Base-by-base conservation (phyloP, 1,140 invertebrate genomes). In the Drosophila elegans region DNA sequence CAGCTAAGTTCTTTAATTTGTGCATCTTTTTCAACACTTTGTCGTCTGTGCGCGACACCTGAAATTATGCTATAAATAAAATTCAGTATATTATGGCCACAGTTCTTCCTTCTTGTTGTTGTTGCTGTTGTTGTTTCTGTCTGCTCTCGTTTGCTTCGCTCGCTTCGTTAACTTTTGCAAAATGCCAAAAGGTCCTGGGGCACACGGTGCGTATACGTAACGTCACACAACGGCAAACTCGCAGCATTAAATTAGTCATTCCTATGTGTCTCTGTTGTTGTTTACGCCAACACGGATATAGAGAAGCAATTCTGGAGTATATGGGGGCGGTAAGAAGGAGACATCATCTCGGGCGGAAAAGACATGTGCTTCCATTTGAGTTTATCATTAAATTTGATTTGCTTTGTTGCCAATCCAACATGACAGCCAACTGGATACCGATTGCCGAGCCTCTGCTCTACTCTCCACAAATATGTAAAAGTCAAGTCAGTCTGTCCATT, bases 381-480 rank as follows among this genome's bases (percentile, higher is more conserved):
- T 82, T 84, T 83, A 88, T 88, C 84, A 89, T 88, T 88, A 88
- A 77, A 89, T 88, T 89, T 88, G 83, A 86, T 86, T 86, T 89
- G 83, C 84, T 83, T 79, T 79, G 73, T 82, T 82, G 71, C 48
- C 68, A 74, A 74, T 62, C 36, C 71, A 41, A 73, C 44, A 51
- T 73, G 69, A 74, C 68, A 74, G 56, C 16, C n/a, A 41, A 56
- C 38, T 13, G 39, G 10, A 38, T 44, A 38, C 32, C 52, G n/a
- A 39, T 32, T 16, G 34, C 25, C 9, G 9, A 27, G 27, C 25
- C 46, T n/a, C 29, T 11, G 16, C 42, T 49, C 5, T 36, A 32
- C 32, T 49, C 51, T 11, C n/a, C 55, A 42, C 39, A 71, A 66
- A 36, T 62, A 54, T 53, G 56, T 57, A 38, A 54, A 60, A 74